phyloP scores from a whole-genome alignment of 2,113 vertebrate genomes.

The Isurus oxyrinchus region DNA sequence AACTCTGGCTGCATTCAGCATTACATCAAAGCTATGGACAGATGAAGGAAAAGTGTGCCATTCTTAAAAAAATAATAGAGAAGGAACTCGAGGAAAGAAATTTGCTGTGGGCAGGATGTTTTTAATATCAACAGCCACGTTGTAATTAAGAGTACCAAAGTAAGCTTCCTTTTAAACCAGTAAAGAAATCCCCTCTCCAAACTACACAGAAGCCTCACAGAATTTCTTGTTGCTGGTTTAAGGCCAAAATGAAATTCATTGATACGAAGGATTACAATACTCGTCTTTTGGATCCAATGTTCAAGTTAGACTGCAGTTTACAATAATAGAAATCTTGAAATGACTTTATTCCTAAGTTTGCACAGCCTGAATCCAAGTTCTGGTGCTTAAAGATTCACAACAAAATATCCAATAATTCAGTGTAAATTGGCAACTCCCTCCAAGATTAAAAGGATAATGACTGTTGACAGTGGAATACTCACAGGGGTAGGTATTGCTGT shows the following conservation, averaged over 20 bases:
- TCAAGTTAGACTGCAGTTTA: background rate
- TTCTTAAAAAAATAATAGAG: background rate
- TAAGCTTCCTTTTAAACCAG: background rate
- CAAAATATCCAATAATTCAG: too few species aligned
- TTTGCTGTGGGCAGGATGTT: background rate
- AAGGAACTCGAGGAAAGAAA: background rate
- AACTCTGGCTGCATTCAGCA: background rate
- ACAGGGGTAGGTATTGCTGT: too few species aligned
- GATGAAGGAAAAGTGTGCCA: background rate
- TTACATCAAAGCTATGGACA: background rate
- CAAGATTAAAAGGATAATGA: too few species aligned
- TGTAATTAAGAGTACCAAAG: background rate
- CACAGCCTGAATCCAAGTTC: too few species aligned
- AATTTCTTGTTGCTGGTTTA: background rate
- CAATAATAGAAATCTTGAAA: too few species aligned
- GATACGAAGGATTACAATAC: background rate
- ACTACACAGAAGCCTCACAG: background rate
- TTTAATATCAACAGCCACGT: background rate
- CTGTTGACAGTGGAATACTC: too few species aligned
- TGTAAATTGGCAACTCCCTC: too few species aligned
- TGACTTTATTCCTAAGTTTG: too few species aligned
- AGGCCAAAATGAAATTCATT: background rate
- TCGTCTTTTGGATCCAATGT: background rate
- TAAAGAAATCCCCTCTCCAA: background rate
- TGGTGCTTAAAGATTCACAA: too few species aligned